Conservation (phyloP, 1,140 invertebrate genomes). For the Brachionus manjavacas region DNA sequence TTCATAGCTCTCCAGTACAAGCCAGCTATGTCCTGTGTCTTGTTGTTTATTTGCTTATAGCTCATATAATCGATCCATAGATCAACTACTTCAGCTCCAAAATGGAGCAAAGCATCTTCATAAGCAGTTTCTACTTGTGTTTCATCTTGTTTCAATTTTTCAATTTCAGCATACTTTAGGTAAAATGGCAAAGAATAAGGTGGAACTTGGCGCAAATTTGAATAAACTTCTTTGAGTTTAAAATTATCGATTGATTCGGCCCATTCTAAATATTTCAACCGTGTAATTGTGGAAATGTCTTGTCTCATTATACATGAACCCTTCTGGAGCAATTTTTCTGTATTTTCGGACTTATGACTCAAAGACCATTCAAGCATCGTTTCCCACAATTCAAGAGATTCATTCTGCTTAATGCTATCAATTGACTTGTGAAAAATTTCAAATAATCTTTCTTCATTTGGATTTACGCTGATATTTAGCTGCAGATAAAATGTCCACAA, state of each 20-base stretch:
- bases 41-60: not conserved
- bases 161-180: constrained; percentile 5
- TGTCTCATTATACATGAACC: constrained; percentile 10
- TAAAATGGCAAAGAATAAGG: not conserved
- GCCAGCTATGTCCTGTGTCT: not conserved
- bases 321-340: constrained; percentile 11
- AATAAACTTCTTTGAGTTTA: constrained; percentile 6
- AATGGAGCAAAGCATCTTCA: constrained; percentile 36
- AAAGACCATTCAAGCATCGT: not conserved
- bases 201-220: not conserved
- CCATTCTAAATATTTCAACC: constrained; percentile 12
- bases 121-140: not conserved
- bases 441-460: not conserved
- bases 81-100: not conserved
- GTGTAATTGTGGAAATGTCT: not conserved
- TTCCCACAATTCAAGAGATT: not conserved
- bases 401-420: not conserved
- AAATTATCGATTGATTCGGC: not conserved
- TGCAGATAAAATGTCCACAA: constrained; percentile 28
- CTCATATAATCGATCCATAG: constrained; percentile 4
- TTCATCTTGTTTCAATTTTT: constrained; percentile 6
- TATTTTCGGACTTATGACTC: not conserved
- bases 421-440: not conserved
- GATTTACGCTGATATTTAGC: not conserved
- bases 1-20: constrained; percentile 33